A percentile compares a stretch with the other conserved stretches of the same genome.
Evolutionary conservation across 35 echinoderm and acorn worm species (phyloP).

Genomic region (Lytechinus variegatus): DNA sequence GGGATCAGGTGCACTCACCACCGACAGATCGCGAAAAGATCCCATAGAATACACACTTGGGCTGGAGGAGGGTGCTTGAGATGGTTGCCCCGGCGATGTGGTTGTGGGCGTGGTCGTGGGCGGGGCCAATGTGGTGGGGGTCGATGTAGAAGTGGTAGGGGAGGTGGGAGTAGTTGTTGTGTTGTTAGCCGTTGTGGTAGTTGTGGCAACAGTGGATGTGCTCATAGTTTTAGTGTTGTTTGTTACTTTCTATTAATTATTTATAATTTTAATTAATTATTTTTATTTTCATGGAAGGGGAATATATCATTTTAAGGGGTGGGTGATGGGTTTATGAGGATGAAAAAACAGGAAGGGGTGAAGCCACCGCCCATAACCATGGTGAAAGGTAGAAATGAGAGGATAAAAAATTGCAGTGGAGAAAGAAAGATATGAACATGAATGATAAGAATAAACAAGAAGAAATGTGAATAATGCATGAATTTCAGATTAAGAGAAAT

Average conservation of each 20-base stretch:
- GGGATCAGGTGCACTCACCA: not conserved
- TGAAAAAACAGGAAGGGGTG: not conserved
- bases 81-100: constrained; percentile 6
- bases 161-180: constrained; percentile 26
- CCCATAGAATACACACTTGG: constrained; percentile 49
- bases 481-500: not conserved
- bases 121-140: not conserved
- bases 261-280: not conserved
- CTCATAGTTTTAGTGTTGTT: constrained; percentile 17
- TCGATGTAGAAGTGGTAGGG: constrained; percentile 22
- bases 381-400: not conserved
- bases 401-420: constrained; percentile 5
- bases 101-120: constrained; percentile 27
- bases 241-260: constrained; percentile 9
- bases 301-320: not conserved
- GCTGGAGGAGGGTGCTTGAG: constrained; percentile 42
- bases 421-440: not conserved
- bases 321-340: not conserved
- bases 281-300: not conserved
- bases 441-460: constrained; percentile 21
- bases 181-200: constrained; percentile 17
- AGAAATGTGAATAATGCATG: not conserved
- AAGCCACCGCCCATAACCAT: constrained; percentile 31
- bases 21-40: constrained; percentile 44
- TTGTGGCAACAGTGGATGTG: constrained; percentile 8